phyloP scores from a whole-genome alignment of 2,888 invertebrate species.

The Drosophila formosana region DNA sequence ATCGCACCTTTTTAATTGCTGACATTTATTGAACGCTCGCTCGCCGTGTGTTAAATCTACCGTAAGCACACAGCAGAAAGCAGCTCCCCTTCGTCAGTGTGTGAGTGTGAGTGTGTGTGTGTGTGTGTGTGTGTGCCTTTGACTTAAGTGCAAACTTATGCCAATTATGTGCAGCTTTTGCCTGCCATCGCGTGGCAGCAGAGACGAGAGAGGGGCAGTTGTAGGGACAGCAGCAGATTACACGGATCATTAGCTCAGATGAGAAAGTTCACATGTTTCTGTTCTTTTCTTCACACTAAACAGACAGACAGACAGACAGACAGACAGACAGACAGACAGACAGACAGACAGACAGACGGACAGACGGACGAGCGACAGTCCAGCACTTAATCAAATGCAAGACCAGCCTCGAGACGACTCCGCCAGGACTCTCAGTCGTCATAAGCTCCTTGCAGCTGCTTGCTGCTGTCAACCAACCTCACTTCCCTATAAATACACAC shows the following conservation, averaged over 20 bases:
- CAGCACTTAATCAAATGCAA: constrained; percentile 77
- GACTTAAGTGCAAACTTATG: constrained; percentile 78
- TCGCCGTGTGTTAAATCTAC: constrained; percentile 68
- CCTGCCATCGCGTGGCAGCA: constrained; percentile 18
- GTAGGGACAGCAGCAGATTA: constrained; percentile 58
- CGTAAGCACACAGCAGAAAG: constrained; percentile 52
- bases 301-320: constrained; percentile 8
- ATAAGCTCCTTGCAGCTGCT: constrained; percentile 16
- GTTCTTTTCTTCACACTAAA: constrained; percentile 57
- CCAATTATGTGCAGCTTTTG: constrained; percentile 69
- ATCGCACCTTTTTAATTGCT: constrained; percentile 75
- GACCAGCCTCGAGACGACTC: constrained; percentile 22
- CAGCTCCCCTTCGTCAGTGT: background rate
- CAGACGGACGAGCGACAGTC: constrained; percentile 33
- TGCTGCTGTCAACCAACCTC: background rate
- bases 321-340: constrained; percentile 7
- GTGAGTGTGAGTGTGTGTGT: background rate
- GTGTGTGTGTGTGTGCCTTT: constrained; percentile 43
- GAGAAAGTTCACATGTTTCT: constrained; percentile 73
- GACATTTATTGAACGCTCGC: constrained; percentile 73
- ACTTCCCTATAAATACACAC: background rate
- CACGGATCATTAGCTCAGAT: constrained; percentile 76
- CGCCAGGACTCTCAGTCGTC: background rate
- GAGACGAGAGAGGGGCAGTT: background rate
- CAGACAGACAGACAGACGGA: constrained; percentile 7